Evolutionary conservation across 2,797 vertebrate species (phyloP).

Genomic region (Coluber constrictor): DNA sequence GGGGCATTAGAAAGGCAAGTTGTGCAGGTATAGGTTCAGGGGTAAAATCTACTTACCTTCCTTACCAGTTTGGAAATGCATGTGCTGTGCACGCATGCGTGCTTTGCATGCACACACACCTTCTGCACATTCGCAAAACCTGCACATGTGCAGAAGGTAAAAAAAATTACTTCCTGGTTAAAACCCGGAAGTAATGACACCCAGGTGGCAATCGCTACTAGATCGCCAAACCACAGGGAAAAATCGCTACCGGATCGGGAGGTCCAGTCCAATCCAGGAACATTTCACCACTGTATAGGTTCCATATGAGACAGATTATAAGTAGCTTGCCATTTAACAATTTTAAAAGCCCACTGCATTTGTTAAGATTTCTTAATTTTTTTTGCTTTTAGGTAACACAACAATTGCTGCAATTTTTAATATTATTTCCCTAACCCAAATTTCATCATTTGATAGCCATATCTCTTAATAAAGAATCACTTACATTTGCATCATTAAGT

Average conservation of each 20-base stretch:
- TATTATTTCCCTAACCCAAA: neutral
- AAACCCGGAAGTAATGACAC: too few relatives aligned
- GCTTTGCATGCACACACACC: too few relatives aligned
- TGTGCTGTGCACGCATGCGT: fast-evolving
- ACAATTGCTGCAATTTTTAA: neutral
- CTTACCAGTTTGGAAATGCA: too few relatives aligned
- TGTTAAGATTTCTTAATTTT: neutral
- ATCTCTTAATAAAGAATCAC: neutral
- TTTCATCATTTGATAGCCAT: neutral
- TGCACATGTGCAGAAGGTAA: too few relatives aligned
- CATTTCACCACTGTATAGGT: neutral
- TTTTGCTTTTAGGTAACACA: neutral
- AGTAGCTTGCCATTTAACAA: neutral
- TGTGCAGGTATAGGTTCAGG: neutral
- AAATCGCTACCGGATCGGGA: too few relatives aligned
- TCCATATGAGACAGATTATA: neutral
- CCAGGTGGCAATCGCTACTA: too few relatives aligned
- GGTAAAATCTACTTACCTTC: too few relatives aligned
- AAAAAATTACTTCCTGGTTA: too few relatives aligned
- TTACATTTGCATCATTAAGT: neutral
- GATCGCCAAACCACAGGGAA: too few relatives aligned
- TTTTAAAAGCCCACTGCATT: neutral
- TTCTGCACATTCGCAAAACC: too few relatives aligned
- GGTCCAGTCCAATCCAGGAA: too few relatives aligned
- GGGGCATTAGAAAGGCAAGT: neutral